phyloP scores from a whole-genome alignment of 92 coral and sea anemone genomes.

The Pocillopora grandis region DNA sequence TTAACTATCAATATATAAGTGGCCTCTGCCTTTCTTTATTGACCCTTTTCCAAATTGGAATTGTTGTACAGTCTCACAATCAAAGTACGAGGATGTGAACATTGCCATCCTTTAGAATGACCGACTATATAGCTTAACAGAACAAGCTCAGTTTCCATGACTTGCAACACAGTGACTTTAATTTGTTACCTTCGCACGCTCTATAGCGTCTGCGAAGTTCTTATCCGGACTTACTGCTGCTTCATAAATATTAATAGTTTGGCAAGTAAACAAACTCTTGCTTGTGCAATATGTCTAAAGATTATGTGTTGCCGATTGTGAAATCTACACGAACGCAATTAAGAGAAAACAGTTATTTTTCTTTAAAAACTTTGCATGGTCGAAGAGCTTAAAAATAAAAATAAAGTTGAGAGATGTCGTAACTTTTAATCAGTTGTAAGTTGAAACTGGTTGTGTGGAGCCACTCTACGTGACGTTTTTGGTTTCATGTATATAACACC shows the following conservation, averaged over 20 bases:
- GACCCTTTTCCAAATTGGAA: neutral
- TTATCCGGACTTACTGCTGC: slow-evolving; percentile 11
- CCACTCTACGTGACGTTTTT: too few relatives aligned
- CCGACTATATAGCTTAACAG: neutral
- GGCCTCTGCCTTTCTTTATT: slow-evolving; percentile 6
- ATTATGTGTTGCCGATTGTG: slow-evolving; percentile 24
- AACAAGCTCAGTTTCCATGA: neutral
- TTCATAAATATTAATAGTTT: slow-evolving; percentile 24
- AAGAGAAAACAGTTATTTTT: neutral
- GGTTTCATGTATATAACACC: too few relatives aligned
- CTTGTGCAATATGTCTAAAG: neutral
- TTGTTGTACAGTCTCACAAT: neutral
- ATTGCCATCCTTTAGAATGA: neutral
- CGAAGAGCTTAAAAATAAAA: neutral
- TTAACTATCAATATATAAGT: neutral
- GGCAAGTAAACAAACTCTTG: slow-evolving; percentile 9
- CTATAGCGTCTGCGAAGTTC: slow-evolving; percentile 6
- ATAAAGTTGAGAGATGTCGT: neutral
- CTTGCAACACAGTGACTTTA: neutral
- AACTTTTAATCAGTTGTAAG: too few relatives aligned
- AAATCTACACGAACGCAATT: neutral
- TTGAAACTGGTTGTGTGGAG: too few relatives aligned
- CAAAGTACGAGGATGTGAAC: neutral
- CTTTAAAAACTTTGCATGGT: neutral
- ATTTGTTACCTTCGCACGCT: slow-evolving; percentile 6